Percentiles rank a stretch among this genome's conserved stretches.
phyloP scores from a whole-genome alignment of 2,888 invertebrate species.

The Limnephilus auricula region DNA sequence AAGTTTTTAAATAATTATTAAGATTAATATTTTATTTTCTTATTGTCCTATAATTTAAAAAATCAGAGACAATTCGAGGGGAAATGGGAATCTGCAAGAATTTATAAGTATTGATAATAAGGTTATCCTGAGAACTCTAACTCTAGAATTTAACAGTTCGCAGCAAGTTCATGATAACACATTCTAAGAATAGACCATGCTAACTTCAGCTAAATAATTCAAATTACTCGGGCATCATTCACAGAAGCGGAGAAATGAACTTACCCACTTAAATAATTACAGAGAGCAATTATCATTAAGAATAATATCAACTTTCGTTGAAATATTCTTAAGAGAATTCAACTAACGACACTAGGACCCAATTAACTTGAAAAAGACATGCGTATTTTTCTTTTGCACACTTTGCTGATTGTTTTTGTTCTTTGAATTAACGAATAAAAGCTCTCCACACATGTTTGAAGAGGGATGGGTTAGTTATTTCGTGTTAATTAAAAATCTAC shows the following conservation, averaged over 20 bases:
- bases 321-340: neutral
- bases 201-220: constrained; percentile 2
- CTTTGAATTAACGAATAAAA: neutral
- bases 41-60: neutral
- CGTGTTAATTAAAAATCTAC: neutral
- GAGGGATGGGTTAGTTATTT: constrained; percentile 2
- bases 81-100: neutral
- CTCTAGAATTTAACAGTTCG: neutral
- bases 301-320: neutral
- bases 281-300: neutral
- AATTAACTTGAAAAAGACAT: constrained; percentile 36
- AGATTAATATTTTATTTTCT: no score
- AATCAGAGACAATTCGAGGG: no score
- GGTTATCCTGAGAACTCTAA: neutral
- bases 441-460: neutral
- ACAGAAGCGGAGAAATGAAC: neutral
- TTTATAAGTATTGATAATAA: neutral
- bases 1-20: no score
- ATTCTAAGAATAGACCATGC: neutral
- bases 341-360: constrained; percentile 20
- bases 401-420: constrained; percentile 41
- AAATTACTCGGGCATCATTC: neutral
- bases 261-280: neutral
- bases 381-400: constrained; percentile 27
- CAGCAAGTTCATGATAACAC: neutral